Evolutionary conservation across 1,140 invertebrate genomes (phyloP).

Genomic region (Nymphalis io): DNA sequence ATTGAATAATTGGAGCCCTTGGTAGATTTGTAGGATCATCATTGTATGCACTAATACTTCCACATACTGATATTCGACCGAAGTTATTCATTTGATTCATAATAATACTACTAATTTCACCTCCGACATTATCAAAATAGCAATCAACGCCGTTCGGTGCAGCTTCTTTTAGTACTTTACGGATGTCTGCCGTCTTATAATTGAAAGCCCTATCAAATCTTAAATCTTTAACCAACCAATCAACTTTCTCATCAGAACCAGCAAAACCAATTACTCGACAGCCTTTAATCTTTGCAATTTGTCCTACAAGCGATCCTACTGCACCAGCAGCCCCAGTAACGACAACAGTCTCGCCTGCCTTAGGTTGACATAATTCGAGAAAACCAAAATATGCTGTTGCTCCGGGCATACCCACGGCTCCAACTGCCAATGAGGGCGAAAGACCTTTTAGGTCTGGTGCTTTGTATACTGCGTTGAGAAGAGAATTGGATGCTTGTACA

Average conservation of each 20-base stretch:
- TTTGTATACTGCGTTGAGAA: constrained; percentile 32
- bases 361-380: constrained; percentile 43
- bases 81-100: constrained; percentile 46
- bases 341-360: constrained; percentile 44
- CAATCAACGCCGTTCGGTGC: constrained; percentile 45
- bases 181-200: constrained; percentile 40
- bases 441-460: constrained; percentile 40
- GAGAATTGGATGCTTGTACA: constrained; percentile 9
- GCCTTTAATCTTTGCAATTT: constrained; percentile 46
- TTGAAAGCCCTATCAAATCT: constrained; percentile 44
- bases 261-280: constrained; percentile 44
- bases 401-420: constrained; percentile 41
- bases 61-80: constrained; percentile 44
- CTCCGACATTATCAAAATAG: constrained; percentile 46
- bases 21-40: constrained; percentile 29
- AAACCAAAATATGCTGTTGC: constrained; percentile 47
- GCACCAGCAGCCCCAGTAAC: constrained; percentile 44
- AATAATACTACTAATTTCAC: constrained; percentile 47
- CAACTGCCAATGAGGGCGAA: constrained; percentile 37
- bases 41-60: constrained; percentile 46
- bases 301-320: constrained; percentile 43
- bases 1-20: constrained; percentile 38
- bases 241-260: constrained; percentile 44
- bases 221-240: constrained; percentile 41
- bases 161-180: constrained; percentile 40